phyloP scores from a whole-genome alignment of 2,113 vertebrate species.

The Tinamus guttatus region DNA sequence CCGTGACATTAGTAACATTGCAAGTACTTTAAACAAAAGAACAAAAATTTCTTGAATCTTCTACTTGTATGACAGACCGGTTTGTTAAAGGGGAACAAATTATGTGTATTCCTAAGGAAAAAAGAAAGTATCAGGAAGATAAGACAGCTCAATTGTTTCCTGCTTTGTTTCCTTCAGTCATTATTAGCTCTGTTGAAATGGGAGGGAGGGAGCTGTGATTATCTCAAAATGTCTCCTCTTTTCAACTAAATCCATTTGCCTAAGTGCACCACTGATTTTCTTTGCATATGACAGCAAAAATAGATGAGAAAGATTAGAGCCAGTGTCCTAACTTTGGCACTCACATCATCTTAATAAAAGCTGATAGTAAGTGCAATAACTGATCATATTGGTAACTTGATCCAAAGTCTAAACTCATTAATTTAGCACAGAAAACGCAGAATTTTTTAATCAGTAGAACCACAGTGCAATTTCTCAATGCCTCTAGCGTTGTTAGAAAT shows the following conservation, averaged over 20 bases:
- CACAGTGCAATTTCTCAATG: neutral
- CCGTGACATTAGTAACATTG: neutral
- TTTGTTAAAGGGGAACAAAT: neutral
- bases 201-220: neutral
- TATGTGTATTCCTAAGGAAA: neutral
- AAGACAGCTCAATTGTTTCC: neutral
- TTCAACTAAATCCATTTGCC: neutral
- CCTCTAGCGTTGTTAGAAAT: neutral
- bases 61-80: neutral
- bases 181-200: neutral
- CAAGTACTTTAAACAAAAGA: neutral
- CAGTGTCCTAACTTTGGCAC: neutral
- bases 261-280: neutral
- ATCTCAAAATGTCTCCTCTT: neutral
- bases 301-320: neutral
- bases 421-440: neutral
- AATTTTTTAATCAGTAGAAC: neutral
- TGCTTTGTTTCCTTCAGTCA: neutral
- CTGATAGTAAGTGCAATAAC: neutral
- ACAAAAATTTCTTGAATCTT: neutral
- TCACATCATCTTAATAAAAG: neutral
- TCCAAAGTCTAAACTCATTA: neutral
- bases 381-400: neutral
- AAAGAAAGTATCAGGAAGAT: neutral
- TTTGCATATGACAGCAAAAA: neutral